Evolutionary conservation across 2,888 invertebrate species (phyloP).

Genomic region (Tetranychus piercei): DNA sequence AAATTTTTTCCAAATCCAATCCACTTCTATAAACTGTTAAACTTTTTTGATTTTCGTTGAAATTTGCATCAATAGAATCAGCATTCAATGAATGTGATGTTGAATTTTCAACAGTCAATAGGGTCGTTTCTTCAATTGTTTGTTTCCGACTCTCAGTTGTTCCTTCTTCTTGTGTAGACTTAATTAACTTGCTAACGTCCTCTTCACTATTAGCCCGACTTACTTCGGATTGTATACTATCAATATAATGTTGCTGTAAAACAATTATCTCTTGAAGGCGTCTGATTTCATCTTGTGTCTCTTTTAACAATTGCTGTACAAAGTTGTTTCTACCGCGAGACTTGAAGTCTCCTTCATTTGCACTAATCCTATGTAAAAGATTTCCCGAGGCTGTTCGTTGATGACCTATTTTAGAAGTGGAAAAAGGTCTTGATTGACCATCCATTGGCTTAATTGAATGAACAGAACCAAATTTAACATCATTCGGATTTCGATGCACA

Average conservation of each 20-base stretch:
- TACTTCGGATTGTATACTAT: neutral
- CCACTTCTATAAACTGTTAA: neutral
- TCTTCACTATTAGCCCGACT: neutral
- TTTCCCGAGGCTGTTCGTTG: neutral
- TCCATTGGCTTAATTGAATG: neutral
- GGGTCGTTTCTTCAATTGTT: too few species aligned
- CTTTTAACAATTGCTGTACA: slow-evolving; percentile 21
- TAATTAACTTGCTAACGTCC: neutral
- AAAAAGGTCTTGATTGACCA: neutral
- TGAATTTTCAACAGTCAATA: too few species aligned
- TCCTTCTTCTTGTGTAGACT: neutral
- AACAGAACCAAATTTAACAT: neutral
- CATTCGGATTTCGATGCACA: neutral
- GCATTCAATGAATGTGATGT: too few species aligned
- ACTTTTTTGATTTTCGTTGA: neutral
- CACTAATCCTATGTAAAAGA: neutral
- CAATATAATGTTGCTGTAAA: slow-evolving; percentile 17
- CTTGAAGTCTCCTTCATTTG: neutral
- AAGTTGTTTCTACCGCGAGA: neutral
- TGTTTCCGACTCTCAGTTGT: too few species aligned
- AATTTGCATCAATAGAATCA: too few species aligned
- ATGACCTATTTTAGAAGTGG: neutral
- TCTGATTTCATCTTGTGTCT: slow-evolving; percentile 25
- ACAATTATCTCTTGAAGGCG: slow-evolving; percentile 18
- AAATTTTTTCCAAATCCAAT: too few species aligned